Percentiles rank a stretch among this genome's conserved stretches.
Evolutionary conservation across 1,140 invertebrate species (phyloP).

Genomic region (Trichoplusia ni): DNA sequence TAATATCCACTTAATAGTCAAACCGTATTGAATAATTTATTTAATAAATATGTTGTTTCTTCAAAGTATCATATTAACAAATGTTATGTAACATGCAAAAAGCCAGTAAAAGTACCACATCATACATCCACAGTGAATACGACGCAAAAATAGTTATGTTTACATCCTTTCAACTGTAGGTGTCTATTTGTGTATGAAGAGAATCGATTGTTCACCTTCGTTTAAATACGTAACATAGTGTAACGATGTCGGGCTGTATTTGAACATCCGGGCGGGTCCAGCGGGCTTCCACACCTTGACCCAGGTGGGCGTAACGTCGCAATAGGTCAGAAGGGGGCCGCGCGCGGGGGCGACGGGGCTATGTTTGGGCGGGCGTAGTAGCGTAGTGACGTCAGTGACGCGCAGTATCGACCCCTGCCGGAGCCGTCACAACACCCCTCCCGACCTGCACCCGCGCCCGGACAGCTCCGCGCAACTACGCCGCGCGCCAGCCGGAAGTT

Average conservation of each 20-base stretch:
- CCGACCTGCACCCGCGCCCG: slow-evolving; percentile 36
- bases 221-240: slow-evolving; percentile 18
- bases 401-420: slow-evolving; percentile 66
- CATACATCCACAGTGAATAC: slow-evolving; percentile 1
- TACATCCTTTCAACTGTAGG: slow-evolving; percentile 14
- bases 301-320: slow-evolving; percentile 73
- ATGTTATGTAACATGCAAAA: too few species aligned
- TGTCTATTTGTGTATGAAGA: slow-evolving; percentile 1
- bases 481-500: slow-evolving; percentile 43
- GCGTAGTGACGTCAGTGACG: slow-evolving; percentile 76
- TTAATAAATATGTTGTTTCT: too few species aligned
- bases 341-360: slow-evolving; percentile 52
- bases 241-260: slow-evolving; percentile 12
- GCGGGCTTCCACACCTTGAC: slow-evolving; percentile 71
- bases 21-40: too few species aligned
- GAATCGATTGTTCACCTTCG: background rate
- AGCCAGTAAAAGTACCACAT: background rate
- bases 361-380: slow-evolving; percentile 77
- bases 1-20: too few species aligned
- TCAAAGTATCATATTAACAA: too few species aligned
- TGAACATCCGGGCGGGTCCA: slow-evolving; percentile 35
- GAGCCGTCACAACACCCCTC: slow-evolving; percentile 72
- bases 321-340: slow-evolving; percentile 70
- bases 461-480: slow-evolving; percentile 36
- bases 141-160: slow-evolving; percentile 18